phyloP scores from a whole-genome alignment of 92 coral and sea anemone species.

The Nematostella vectensis region DNA sequence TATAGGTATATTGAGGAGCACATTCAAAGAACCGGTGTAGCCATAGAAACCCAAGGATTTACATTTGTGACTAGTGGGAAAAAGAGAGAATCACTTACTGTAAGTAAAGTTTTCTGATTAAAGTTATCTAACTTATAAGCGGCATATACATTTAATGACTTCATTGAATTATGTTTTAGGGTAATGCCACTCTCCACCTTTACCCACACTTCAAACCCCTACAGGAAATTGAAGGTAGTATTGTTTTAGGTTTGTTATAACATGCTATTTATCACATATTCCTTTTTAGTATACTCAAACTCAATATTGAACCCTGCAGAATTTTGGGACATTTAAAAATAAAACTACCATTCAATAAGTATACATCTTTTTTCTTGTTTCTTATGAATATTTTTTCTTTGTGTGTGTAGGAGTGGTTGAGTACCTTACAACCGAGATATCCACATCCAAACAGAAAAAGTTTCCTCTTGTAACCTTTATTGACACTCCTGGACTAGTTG shows the following conservation, averaged over 20 bases:
- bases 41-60: constrained; percentile 97
- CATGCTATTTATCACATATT: background rate
- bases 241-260: background rate
- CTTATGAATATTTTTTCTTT: too few species aligned
- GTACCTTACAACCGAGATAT: constrained; percentile 88
- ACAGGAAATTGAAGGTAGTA: constrained; percentile 73
- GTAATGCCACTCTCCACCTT: constrained; percentile 94
- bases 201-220: constrained; percentile 93
- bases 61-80: constrained; percentile 96
- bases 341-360: too few species aligned
- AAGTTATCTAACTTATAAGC: background rate
- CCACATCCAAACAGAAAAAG: constrained; percentile 97
- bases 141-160: too few species aligned
- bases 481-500: constrained; percentile 97
- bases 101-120: constrained; percentile 29
- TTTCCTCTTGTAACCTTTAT: constrained; percentile 93
- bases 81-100: constrained; percentile 91
- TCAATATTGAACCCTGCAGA: too few species aligned
- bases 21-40: constrained; percentile 97
- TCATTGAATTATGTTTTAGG: constrained; percentile 50
- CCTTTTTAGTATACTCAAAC: too few species aligned
- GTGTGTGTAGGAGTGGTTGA: constrained; percentile 94
- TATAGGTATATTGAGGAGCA: constrained; percentile 94
- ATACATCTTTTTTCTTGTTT: too few species aligned
- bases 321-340: too few species aligned